Percentiles rank a stretch among this genome's conserved stretches.
These are phyloP conservation scores for Datnioides undecimradiatus DNA, from an alignment of 2,113 vertebrate species.

Conservation along the genomic window DNA sequence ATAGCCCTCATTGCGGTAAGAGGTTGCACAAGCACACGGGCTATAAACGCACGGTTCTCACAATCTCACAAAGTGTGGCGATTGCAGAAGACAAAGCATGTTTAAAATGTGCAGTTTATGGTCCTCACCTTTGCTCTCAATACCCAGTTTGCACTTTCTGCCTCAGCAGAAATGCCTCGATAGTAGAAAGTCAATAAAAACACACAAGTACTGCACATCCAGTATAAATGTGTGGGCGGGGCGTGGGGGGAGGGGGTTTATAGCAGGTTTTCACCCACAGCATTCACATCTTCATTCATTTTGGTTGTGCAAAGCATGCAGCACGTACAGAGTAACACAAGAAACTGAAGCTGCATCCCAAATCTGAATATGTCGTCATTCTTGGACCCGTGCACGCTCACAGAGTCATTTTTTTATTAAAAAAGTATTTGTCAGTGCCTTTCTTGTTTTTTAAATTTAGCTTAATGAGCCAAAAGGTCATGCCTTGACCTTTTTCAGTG, in stretches of 20 bases:
- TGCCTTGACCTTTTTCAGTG: neutral
- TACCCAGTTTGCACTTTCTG: neutral
- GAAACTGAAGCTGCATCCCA: neutral
- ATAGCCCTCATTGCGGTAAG: conserved; percentile 93
- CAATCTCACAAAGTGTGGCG: neutral
- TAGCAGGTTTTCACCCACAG: neutral
- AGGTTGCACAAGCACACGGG: neutral
- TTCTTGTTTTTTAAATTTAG: neutral
- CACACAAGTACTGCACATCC: neutral
- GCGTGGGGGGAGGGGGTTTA: too few species aligned
- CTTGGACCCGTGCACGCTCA: too few species aligned
- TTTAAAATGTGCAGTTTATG: conserved; percentile 3
- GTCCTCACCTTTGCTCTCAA: neutral
- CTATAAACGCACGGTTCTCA: neutral
- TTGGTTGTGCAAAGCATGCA: neutral
- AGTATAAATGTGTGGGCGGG: neutral
- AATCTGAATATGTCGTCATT: too few species aligned
- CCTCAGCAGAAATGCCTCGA: neutral
- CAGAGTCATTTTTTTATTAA: too few species aligned
- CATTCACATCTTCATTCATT: neutral
- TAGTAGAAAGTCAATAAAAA: neutral
- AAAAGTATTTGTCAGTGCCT: neutral
- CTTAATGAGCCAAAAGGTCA: conserved; percentile 7
- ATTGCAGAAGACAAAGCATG: neutral
- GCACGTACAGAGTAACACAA: neutral